These are phyloP conservation scores for Ruditapes philippinarum DNA, from an alignment of 1,140 invertebrate species.

Conservation along the genomic window DNA sequence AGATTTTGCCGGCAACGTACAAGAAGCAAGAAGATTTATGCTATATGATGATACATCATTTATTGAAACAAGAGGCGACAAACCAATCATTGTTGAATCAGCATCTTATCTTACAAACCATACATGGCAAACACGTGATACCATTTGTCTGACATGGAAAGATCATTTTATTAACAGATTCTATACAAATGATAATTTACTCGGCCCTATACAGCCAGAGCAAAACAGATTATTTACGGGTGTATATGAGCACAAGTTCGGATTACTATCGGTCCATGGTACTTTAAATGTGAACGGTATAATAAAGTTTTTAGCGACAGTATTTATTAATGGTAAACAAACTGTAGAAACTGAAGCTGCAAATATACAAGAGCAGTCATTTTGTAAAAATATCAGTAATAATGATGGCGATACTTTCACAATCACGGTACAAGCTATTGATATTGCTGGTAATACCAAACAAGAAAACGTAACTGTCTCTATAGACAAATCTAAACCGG, in stretches of 20 bases:
- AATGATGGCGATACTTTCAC: slow-evolving; percentile 71
- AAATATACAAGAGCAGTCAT: slow-evolving; percentile 35
- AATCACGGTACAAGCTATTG: slow-evolving; percentile 58
- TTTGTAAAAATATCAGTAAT: slow-evolving; percentile 17
- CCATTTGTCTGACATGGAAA: slow-evolving; percentile 28
- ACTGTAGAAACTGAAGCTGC: background rate
- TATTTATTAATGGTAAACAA: background rate
- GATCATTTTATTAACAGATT: slow-evolving; percentile 18
- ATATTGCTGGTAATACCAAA: slow-evolving; percentile 61
- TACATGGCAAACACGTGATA: slow-evolving; percentile 29
- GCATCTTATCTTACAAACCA: background rate
- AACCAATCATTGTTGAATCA: background rate
- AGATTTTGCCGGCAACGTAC: slow-evolving; percentile 20
- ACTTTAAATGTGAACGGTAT: slow-evolving; percentile 74
- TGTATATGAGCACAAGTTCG: slow-evolving; percentile 70
- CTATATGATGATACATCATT: slow-evolving; percentile 11
- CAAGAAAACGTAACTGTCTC: slow-evolving; percentile 55
- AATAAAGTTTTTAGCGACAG: slow-evolving; percentile 20
- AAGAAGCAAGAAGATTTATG: slow-evolving; percentile 25
- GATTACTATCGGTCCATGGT: slow-evolving; percentile 67
- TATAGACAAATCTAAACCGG: slow-evolving; percentile 68
- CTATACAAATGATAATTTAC: slow-evolving; percentile 38
- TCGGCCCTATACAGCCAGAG: slow-evolving; percentile 52
- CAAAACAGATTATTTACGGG: slow-evolving; percentile 35
- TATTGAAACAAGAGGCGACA: background rate